These are phyloP conservation scores for Macrobrachium rosenbergii DNA, from an alignment of 1,140 invertebrate genomes.

Conservation along the genomic window DNA sequence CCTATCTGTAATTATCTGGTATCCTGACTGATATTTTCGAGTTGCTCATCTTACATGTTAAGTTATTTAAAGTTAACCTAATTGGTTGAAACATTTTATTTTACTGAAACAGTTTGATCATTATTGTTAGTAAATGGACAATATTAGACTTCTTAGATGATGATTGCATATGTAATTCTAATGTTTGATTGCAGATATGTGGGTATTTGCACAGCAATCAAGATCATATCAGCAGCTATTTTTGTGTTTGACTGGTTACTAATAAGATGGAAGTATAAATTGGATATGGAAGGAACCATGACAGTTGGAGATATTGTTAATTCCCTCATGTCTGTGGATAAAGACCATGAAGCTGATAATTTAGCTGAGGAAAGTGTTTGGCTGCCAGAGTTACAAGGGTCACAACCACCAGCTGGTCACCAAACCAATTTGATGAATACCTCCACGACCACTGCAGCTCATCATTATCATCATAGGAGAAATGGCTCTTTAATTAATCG, in stretches of 20 bases:
- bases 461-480: conserved; percentile 42
- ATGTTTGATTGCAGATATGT: conserved; percentile 79
- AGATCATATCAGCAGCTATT: conserved; percentile 86
- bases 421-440: conserved; percentile 14
- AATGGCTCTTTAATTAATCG: conserved; percentile 56
- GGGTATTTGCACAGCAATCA: conserved; percentile 90
- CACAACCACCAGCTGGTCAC: conserved; percentile 29
- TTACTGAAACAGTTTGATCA: too few species aligned
- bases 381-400: conserved; percentile 58
- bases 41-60: too few species aligned
- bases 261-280: conserved; percentile 81
- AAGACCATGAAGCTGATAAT: conserved; percentile 69
- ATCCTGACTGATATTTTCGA: too few species aligned
- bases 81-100: too few species aligned
- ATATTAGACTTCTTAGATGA: too few species aligned
- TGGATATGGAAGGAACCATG: conserved; percentile 78
- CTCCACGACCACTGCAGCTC: conserved; percentile 18
- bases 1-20: background rate
- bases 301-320: conserved; percentile 85
- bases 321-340: conserved; percentile 89
- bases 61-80: too few species aligned
- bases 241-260: conserved; percentile 92
- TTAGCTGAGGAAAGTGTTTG: conserved; percentile 60
- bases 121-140: too few species aligned
- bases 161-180: background rate